These are phyloP conservation scores for Speoplatyrhinus poulsoni DNA, from an alignment of 2,113 vertebrate species.

Conservation along the genomic window DNA sequence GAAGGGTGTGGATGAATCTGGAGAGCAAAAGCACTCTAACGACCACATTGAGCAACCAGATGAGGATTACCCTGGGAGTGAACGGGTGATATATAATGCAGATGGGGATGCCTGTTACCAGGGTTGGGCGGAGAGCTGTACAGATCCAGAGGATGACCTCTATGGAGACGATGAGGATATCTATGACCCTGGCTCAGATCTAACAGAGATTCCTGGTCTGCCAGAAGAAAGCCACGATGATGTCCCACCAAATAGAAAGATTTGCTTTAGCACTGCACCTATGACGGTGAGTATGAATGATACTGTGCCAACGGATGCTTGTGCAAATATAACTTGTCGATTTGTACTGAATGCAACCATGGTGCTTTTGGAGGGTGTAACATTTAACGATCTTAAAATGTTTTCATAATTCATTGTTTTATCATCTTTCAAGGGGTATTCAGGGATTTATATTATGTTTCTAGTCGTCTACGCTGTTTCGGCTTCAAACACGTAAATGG, in stretches of 20 bases:
- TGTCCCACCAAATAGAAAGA: conserved; percentile 88
- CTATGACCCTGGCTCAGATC: conserved; percentile 88
- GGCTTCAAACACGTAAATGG: too few species aligned
- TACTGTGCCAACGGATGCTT: conserved; percentile 5
- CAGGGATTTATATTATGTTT: too few species aligned
- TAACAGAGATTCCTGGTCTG: conserved; percentile 88
- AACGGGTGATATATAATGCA: conserved; percentile 76
- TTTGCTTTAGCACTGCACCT: conserved; percentile 90
- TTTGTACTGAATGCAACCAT: conserved; percentile 30
- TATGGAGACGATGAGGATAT: conserved; percentile 89
- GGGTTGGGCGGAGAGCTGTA: conserved; percentile 92
- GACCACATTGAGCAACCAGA: conserved; percentile 55
- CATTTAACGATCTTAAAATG: too few species aligned
- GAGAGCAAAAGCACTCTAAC: conserved; percentile 43
- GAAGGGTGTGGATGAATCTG: conserved; percentile 37
- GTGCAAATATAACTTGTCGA: conserved; percentile 26
- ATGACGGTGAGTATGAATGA: conserved; percentile 85
- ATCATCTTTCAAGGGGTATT: too few species aligned
- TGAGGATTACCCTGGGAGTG: conserved; percentile 73
- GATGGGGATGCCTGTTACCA: conserved; percentile 90
- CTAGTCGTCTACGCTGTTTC: too few species aligned
- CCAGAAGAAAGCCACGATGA: conserved; percentile 90
- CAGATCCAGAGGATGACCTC: conserved; percentile 88
- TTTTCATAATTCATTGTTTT: too few species aligned
- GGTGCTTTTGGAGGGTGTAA: too few species aligned